Evolutionary conservation across 2,797 vertebrate species (phyloP).

Genomic region (Girardinus metallicus): DNA sequence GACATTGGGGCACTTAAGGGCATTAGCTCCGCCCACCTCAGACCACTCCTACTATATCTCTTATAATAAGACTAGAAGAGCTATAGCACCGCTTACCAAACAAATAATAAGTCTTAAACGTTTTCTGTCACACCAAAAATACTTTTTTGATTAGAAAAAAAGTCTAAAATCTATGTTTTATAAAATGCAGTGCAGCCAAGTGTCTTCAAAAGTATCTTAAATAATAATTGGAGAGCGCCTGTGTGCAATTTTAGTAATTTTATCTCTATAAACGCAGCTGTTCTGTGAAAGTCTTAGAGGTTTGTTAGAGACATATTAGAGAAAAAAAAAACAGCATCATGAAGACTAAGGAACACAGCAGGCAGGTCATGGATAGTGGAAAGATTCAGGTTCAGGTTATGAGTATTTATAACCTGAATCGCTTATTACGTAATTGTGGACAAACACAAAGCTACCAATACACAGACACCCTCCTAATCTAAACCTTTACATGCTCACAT

Average conservation of each 20-base stretch:
- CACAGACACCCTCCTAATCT: not conserved
- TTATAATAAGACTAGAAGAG: slow-evolving; percentile 18
- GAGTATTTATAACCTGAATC: too few relatives aligned
- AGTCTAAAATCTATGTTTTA: not conserved
- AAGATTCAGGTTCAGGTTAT: not conserved
- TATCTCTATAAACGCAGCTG: not conserved
- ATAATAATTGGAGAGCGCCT: not conserved
- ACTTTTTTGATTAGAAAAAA: not conserved
- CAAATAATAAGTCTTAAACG: not conserved
- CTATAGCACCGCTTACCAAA: not conserved
- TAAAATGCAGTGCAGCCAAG: not conserved
- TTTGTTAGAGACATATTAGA: not conserved
- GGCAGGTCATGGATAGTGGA: not conserved
- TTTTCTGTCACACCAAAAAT: not conserved
- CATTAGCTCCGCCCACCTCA: slow-evolving; percentile 56
- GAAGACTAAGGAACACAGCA: not conserved
- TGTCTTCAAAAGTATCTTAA: not conserved
- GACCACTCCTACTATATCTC: slow-evolving; percentile 39
- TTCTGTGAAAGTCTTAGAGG: not conserved
- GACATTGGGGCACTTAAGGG: slow-evolving; percentile 60
- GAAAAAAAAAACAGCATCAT: not conserved
- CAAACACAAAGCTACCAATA: not conserved
- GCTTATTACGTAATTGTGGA: too few relatives aligned
- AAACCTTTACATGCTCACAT: not conserved
- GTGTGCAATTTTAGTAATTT: not conserved